Percentiles rank a stretch among this genome's conserved stretches.
Conservation (phyloP, 1,140 invertebrate genomes). For the Tetragnatha versicolor region DNA sequence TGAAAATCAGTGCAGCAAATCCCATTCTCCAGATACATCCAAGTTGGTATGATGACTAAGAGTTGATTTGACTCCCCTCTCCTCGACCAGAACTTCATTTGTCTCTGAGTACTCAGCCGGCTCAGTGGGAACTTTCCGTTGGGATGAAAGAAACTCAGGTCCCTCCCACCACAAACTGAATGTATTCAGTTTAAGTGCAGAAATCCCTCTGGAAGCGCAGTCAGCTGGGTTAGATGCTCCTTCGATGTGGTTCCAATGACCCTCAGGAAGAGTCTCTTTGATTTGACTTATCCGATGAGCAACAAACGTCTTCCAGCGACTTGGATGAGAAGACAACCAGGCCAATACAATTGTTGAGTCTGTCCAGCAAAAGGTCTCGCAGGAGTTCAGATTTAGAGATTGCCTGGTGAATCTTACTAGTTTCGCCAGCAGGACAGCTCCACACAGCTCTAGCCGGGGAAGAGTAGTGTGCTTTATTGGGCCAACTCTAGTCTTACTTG, state of each 20-base stretch:
- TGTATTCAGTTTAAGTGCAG: not conserved
- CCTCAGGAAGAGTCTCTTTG: not conserved
- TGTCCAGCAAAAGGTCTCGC: not conserved
- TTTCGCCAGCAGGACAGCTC: conserved; percentile 7
- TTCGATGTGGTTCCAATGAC: not conserved
- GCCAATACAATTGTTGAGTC: too few relatives aligned
- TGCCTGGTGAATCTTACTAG: not conserved
- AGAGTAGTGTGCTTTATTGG: conserved; percentile 62
- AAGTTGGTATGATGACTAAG: too few relatives aligned
- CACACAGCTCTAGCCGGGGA: conserved; percentile 53
- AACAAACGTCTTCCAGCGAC: conserved; percentile 5
- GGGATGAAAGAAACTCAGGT: too few relatives aligned
- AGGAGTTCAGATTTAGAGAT: not conserved
- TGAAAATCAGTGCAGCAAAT: too few relatives aligned
- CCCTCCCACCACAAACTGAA: not conserved
- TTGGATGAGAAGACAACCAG: too few relatives aligned
- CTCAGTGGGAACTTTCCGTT: too few relatives aligned
- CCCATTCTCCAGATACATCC: too few relatives aligned
- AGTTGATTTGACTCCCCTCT: too few relatives aligned
- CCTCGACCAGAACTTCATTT: too few relatives aligned
- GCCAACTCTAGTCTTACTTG: conserved; percentile 51
- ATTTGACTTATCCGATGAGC: not conserved
- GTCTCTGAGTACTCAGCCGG: too few relatives aligned
- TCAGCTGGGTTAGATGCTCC: not conserved
- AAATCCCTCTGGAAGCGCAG: not conserved